Conservation (phyloP, 2,888 invertebrate genomes). For the Lepidonotus clava region DNA sequence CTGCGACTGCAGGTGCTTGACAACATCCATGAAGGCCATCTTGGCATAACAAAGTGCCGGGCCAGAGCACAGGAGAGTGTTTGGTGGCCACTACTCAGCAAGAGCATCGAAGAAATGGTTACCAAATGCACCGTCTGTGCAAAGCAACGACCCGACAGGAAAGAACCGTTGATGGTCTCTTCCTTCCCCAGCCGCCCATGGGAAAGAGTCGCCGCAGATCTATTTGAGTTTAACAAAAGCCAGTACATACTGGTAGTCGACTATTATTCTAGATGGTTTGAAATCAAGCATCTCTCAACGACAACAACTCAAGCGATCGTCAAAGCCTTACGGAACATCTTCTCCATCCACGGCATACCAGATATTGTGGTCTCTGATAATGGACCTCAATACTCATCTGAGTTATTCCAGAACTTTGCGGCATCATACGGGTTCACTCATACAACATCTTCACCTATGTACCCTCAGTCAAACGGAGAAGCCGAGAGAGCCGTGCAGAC, state of each 20-base stretch:
- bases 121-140: no score
- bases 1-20: no score
- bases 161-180: no score
- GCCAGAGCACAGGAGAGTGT: no score
- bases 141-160: no score
- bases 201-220: background rate
- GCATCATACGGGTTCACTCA: background rate
- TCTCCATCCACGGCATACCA: background rate
- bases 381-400: background rate
- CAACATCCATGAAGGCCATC: no score
- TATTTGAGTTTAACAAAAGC: no score
- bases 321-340: background rate
- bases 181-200: no score
- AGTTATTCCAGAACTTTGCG: background rate
- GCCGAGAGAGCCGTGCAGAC: background rate
- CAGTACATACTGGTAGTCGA: background rate
- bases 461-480: conserved; percentile 7
- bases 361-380: background rate
- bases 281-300: background rate
- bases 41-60: no score
- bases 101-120: no score
- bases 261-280: conserved; percentile 10
- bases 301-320: background rate
- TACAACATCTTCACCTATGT: background rate
- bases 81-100: no score